These are phyloP conservation scores for Stichopus horrens DNA, from an alignment of 53 echinoderm and acorn worm species.

Conservation along the genomic window DNA sequence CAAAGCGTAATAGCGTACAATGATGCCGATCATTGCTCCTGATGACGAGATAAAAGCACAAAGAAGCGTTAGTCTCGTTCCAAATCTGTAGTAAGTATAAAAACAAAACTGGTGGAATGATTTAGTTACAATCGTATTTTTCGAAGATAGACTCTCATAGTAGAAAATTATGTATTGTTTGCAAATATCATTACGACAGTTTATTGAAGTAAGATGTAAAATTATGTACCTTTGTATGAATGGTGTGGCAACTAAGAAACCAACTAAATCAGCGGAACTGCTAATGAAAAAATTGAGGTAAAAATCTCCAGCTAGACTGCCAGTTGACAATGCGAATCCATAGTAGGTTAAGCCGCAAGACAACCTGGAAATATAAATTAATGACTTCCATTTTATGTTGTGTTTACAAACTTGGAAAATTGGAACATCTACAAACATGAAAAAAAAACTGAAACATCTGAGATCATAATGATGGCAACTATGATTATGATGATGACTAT, in stretches of 20 bases:
- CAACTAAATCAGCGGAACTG: conserved; percentile 22
- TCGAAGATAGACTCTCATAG: no score
- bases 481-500: no score
- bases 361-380: not conserved
- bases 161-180: no score
- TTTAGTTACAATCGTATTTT: no score
- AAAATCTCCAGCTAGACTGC: conserved; percentile 1
- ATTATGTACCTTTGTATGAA: not conserved
- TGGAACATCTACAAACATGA: no score
- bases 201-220: not conserved
- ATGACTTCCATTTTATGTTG: no score
- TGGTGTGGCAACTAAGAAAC: not conserved
- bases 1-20: not conserved
- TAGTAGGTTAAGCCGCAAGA: not conserved
- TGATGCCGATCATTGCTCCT: not conserved
- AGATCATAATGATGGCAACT: no score
- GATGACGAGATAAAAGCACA: not conserved
- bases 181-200: not conserved
- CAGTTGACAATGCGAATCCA: conserved; percentile 19
- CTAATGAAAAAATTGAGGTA: conserved; percentile 33
- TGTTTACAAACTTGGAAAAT: no score
- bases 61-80: not conserved
- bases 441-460: no score
- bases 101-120: no score
- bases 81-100: not conserved